phyloP scores from a whole-genome alignment of 2,888 invertebrate genomes.

The Pachymerium ferrugineum region DNA sequence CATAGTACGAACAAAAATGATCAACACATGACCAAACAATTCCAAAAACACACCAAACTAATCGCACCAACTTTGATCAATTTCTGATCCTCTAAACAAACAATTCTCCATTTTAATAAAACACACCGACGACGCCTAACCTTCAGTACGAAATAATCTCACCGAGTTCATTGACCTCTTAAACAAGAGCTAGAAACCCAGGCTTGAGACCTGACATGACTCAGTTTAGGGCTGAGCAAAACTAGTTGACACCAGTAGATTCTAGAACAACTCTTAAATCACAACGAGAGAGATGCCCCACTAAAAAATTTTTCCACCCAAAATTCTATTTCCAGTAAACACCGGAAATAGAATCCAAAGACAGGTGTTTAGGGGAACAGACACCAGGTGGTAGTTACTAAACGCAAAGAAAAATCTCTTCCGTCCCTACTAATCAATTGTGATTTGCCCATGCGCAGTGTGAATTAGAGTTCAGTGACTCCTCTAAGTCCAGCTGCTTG shows the following conservation, averaged over 20 bases:
- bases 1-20: too few relatives aligned
- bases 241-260: background rate
- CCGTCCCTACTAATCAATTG: background rate
- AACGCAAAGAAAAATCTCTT: background rate
- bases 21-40: too few relatives aligned
- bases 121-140: too few relatives aligned
- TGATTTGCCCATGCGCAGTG: background rate
- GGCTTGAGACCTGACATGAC: constrained; percentile 1
- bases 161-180: constrained; percentile 1
- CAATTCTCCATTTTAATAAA: too few relatives aligned
- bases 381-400: background rate
- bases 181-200: constrained; percentile 4
- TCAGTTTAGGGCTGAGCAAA: background rate
- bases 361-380: background rate
- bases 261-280: background rate
- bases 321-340: too few relatives aligned
- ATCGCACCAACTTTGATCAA: too few relatives aligned
- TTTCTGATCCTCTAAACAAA: too few relatives aligned
- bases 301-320: too few relatives aligned
- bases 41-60: too few relatives aligned
- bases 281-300: too few relatives aligned
- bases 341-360: too few relatives aligned
- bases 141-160: background rate
- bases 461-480: background rate
- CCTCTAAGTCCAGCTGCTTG: background rate